Conservation (phyloP, 2,888 invertebrate genomes). For the Chrysodeixis includens region DNA sequence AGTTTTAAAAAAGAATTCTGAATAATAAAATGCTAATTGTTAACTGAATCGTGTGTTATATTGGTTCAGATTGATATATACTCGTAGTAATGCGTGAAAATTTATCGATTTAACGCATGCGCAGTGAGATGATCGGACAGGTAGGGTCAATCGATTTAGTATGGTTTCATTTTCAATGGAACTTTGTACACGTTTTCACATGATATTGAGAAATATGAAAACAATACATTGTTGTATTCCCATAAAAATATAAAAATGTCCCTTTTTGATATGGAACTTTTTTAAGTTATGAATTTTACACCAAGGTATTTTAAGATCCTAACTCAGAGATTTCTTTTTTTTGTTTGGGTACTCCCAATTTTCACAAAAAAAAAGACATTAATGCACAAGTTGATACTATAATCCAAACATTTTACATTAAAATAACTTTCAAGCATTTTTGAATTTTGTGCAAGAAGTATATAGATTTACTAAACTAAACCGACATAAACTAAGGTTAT, state of each 20-base stretch:
- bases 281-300: too few relatives aligned
- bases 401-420: too few relatives aligned
- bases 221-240: not conserved
- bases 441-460: too few relatives aligned
- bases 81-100: conserved; percentile 24
- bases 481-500: not conserved
- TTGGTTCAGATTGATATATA: conserved; percentile 15
- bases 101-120: conserved; percentile 10
- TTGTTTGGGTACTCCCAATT: too few relatives aligned
- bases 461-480: not conserved
- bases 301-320: too few relatives aligned
- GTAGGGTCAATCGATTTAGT: conserved; percentile 38
- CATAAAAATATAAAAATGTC: too few relatives aligned
- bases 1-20: not conserved
- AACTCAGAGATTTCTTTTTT: too few relatives aligned
- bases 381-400: too few relatives aligned
- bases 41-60: not conserved
- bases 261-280: too few relatives aligned
- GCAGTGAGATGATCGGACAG: not conserved
- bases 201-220: not conserved
- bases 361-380: too few relatives aligned
- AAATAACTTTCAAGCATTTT: too few relatives aligned
- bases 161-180: conserved; percentile 28
- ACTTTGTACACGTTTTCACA: not conserved
- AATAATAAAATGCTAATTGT: not conserved